Evolutionary conservation across 2,888 invertebrate genomes (phyloP), one percentile per base, ranked within the genome.

Genomic region (Tachina lurida): DNA sequence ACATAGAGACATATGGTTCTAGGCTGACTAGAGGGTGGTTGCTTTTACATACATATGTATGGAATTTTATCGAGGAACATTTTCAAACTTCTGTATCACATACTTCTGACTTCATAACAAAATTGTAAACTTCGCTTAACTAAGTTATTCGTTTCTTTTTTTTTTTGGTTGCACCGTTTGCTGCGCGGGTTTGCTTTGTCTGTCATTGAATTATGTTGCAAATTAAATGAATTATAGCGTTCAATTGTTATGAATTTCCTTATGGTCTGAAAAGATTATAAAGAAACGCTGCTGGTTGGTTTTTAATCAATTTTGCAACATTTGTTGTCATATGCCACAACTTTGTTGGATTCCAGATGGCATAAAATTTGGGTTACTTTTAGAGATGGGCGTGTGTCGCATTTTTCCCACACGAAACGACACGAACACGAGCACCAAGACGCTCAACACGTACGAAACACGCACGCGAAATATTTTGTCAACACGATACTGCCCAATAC

Each of bases 201-300:
- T 76, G 87, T 77, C 79, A 75, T 77, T 84, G 82, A 84, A 82
- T 87, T 84, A 86, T 82, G 84, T 82, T 77, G 81, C 79, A 68
- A 78, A 84, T 87, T 82, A 81, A 79, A 86, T 86, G 86, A 87
- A 75, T 83, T 83, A 86, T 79, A 65, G 76, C 78, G n/a, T 60
- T 74, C 79, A 79, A 75, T 86, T 86, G 86, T 71, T 76, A 22
- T 58, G 76, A 60, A 65, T 77, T 77, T 82, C 8, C 22, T 63
- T 70, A 41, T 31, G 54, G 68, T 62, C 60, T 63, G 13, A 43
- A 58, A 49, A 47, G 39, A 41, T 22, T 62, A 31, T 8, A 8
- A 31, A 19, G 19, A 13, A n/a, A 43, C 7, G 39, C 8, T 45
- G 41, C 19, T n/a, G 17, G 19, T 54, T n/a, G 17, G 19, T 54